Evolutionary conservation across 2,113 vertebrate genomes (phyloP).

Genomic region (Corapipo altera): DNA sequence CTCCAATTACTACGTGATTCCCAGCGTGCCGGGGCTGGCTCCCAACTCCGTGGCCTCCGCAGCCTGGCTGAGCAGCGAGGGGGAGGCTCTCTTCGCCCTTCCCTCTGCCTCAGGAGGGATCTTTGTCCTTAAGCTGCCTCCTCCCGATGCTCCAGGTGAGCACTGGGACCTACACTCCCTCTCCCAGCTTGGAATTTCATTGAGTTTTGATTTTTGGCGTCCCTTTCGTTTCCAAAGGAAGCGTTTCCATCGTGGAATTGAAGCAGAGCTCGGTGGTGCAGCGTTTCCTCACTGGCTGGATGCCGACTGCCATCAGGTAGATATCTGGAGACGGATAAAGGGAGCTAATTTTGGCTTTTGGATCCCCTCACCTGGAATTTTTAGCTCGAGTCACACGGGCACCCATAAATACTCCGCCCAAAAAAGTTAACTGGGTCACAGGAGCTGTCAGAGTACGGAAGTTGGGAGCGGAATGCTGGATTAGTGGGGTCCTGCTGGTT

Average conservation of each 20-base stretch:
- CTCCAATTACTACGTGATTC: slow-evolving; percentile 78
- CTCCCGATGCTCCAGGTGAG: slow-evolving; percentile 80
- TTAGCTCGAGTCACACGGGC: not conserved
- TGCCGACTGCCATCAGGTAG: slow-evolving; percentile 90
- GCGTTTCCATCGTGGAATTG: slow-evolving; percentile 80
- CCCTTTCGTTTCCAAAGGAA: slow-evolving; percentile 60
- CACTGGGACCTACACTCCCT: not conserved
- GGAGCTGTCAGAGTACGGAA: not conserved
- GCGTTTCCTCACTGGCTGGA: slow-evolving; percentile 87
- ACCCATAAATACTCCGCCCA: not conserved
- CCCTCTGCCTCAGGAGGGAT: slow-evolving; percentile 85
- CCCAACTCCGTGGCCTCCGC: slow-evolving; percentile 66
- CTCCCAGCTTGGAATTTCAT: rapidly evolving
- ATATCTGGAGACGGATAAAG: not conserved
- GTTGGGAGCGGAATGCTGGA: not conserved
- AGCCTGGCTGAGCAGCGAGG: slow-evolving; percentile 85
- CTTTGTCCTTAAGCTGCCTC: slow-evolving; percentile 85
- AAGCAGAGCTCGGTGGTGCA: slow-evolving; percentile 91
- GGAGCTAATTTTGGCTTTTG: not conserved
- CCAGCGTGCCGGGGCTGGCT: slow-evolving; percentile 71
- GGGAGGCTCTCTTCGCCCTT: slow-evolving; percentile 88
- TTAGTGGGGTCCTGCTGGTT: not conserved
- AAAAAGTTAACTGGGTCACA: not conserved
- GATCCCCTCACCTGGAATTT: not conserved
- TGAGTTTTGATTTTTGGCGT: rapidly evolving